Base-by-base conservation (phyloP, 35 echinoderm and acorn worm species). In the Anneissia japonica region DNA sequence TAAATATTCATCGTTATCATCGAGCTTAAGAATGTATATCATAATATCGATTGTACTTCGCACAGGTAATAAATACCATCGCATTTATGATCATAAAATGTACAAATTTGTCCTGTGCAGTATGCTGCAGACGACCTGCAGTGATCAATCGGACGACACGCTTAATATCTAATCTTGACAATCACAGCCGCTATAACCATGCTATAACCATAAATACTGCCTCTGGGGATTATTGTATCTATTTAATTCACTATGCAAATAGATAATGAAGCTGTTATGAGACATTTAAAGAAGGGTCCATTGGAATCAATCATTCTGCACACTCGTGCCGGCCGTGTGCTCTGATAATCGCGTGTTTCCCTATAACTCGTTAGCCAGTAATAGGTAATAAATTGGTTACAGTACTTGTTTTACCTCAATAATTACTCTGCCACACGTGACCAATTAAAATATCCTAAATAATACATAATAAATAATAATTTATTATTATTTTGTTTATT, bases 161-260 rank as follows among this genome's bases (percentile, higher is more conserved):
- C 6, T 64, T 64, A 19, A 12, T 12, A 64, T 64, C 9, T 64
- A 64, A 64, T 64, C 51, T 64, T 64, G 51, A 64, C 51, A 64
- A 64, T 64, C 51, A 64, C 51, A 26, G 51, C 26, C 11, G 21
- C 51, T 64, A 64, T 64, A 45, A 45, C 40, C 40, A 45, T 45
- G 21, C 51, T 64, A 64, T 64, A 45, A 45, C 40, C 40, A 45
- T 45, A 64, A 64, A 64, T 9, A 23, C 21, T 64, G 51, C 51
- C 51, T 26, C 51, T 64, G 21, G 51, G 51, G 51, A 1, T 23
- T 64, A 64, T 64, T 64, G 6, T 64, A 26, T 64, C 51, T 64
- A 64, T 64, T 64, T 64, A 64, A 64, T 64, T 64, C 51, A 64
- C 51, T 64, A 64, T 64, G 51, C 51, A 64, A 64, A 64, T 64